phyloP scores from a whole-genome alignment of 1,140 invertebrate species.

The Cydia fagiglandana region DNA sequence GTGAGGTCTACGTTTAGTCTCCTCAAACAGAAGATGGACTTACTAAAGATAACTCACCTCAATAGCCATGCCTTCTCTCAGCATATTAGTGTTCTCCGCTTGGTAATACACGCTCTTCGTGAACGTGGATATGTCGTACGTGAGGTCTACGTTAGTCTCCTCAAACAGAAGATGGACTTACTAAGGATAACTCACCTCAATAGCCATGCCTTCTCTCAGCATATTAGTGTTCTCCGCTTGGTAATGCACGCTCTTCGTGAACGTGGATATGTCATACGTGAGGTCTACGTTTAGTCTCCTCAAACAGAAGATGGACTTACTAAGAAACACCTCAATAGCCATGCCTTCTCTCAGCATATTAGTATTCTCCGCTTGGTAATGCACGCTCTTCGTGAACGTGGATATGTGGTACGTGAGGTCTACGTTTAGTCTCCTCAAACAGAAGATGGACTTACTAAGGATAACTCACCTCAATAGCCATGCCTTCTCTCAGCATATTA shows the following conservation, averaged over 20 bases:
- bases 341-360: slow-evolving; percentile 93
- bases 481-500: slow-evolving; percentile 92
- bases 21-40: no score
- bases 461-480: slow-evolving; percentile 87
- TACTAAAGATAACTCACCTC: slow-evolving; percentile 81
- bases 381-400: slow-evolving; percentile 90
- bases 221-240: slow-evolving; percentile 87
- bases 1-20: slow-evolving; percentile 85
- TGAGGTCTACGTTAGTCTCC: slow-evolving; percentile 97
- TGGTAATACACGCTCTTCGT: slow-evolving; percentile 86
- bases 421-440: slow-evolving; percentile 78
- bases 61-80: slow-evolving; percentile 94
- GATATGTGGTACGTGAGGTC: slow-evolving; percentile 96
- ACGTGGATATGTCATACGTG: slow-evolving; percentile 93
- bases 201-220: slow-evolving; percentile 93
- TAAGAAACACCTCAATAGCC: slow-evolving; percentile 84
- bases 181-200: slow-evolving; percentile 81
- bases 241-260: slow-evolving; percentile 88
- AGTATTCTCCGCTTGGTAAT: slow-evolving; percentile 83
- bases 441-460: no score
- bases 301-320: no score
- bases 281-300: slow-evolving; percentile 91
- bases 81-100: slow-evolving; percentile 86
- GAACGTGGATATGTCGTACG: slow-evolving; percentile 94
- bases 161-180: no score